Evolutionary conservation across 1,140 invertebrate species (phyloP).

Genomic region (Drosophila guanche): DNA sequence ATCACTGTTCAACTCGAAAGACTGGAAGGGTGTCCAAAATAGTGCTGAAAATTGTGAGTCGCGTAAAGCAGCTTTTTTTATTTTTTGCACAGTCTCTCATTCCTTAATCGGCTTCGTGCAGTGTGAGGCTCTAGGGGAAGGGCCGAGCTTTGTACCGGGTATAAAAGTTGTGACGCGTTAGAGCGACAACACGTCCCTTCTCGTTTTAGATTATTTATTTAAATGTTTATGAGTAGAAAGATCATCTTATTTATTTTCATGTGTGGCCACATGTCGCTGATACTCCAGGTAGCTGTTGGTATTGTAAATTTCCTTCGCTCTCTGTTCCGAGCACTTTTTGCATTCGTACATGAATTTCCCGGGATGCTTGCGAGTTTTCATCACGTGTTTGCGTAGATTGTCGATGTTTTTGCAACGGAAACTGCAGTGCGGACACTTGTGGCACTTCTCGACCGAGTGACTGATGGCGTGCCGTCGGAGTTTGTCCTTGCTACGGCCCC

Average conservation of each 20-base stretch:
- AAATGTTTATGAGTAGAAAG: not conserved
- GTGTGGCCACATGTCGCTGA: slow-evolving; percentile 46
- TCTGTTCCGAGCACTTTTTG: slow-evolving; percentile 84
- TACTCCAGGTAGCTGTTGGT: slow-evolving; percentile 68
- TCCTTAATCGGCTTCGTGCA: too few species aligned
- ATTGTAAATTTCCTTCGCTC: slow-evolving; percentile 36
- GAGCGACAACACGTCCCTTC: too few species aligned
- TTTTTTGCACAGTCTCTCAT: too few species aligned
- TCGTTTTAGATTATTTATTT: too few species aligned
- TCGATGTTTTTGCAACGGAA: slow-evolving; percentile 92
- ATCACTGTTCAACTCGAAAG: too few species aligned
- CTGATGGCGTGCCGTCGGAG: slow-evolving; percentile 90
- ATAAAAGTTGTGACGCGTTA: too few species aligned
- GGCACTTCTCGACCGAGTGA: slow-evolving; percentile 93
- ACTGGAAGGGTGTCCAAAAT: too few species aligned
- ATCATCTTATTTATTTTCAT: slow-evolving; percentile 7
- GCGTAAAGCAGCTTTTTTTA: too few species aligned
- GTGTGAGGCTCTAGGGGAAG: too few species aligned
- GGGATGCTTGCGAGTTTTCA: slow-evolving; percentile 90
- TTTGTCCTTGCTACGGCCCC: slow-evolving; percentile 87
- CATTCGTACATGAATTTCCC: slow-evolving; percentile 92
- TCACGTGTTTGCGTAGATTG: slow-evolving; percentile 93
- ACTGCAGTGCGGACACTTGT: slow-evolving; percentile 91
- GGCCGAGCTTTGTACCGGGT: too few species aligned
- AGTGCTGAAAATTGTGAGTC: too few species aligned